Evolutionary conservation across 2,797 vertebrate species (phyloP), one percentile per base, ranked within the genome.

Genomic region (Ctenosaura bakeri): DNA sequence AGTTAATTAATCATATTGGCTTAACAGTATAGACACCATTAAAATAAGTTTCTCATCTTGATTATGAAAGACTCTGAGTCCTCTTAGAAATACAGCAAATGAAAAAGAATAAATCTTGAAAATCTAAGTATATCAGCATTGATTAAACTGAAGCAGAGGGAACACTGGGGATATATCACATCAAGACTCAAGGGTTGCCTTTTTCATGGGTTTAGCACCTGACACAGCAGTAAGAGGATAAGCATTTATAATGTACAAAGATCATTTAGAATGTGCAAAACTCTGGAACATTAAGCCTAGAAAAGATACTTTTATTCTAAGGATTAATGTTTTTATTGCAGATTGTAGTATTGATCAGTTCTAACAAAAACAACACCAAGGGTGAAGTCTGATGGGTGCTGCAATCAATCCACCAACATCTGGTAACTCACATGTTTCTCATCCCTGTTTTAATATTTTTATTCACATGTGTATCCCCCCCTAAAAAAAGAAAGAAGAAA

Each of bases 71-170:
- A 24, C 18, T 73, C 78, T 73, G 94, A 93, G 93, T 73, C 38
- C 86, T 71, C 66, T 86, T 94, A 74, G 29, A 81, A 38, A 3
- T 59, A 80, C 50, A 94, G 32, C 4, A 62, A 46, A 66, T 26
- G 13, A 81, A 91, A 93, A 82, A 38, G 92, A 86, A 86, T 85
- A 0, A 87, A 14, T 79, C 54, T 85, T 59, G 12, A 50, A 80
- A 92, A 94, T 92, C 84, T 64, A 88, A 71, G 90, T 90, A 93
- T 90, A 92, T 77, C 89, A 94, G 93, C 92, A 66, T 71, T 52
- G 14, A 87, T 88, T 92, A 83, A 91, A 91, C 92, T 71, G 64
- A 95, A 89, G 56, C 52, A 5, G 56, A 89, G 86, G 82, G 93
- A 92, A 71, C 20, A 80, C 87, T 71, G 54, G 85, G 32, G 91